Evolutionary conservation across 92 coral and sea anemone species (phyloP), one percentile per base, ranked within the genome.

Genomic region (Montipora capitata): DNA sequence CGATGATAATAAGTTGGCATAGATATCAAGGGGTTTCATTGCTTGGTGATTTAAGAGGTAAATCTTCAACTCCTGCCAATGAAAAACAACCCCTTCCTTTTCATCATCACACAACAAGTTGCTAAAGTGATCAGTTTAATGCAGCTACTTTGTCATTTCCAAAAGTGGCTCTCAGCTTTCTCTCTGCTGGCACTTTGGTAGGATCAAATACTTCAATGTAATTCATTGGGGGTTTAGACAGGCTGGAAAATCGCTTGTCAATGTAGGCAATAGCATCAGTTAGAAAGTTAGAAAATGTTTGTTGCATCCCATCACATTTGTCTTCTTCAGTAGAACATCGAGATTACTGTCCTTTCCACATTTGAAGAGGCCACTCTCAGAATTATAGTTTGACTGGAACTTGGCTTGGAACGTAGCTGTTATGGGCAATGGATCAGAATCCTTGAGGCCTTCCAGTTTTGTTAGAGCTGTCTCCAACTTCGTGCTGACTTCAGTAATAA

Each of bases 381-480:
- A 7, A 61, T 77, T 77, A 61, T 77, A 77, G 70, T 69, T 82
- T 40, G 79, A 71, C 40, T 72, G 40, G 70, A 69, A 72, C 78
- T 73, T 84, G 44, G 72, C 72, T 69, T 84, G 72, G 72, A 84
- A 84, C 54, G 70, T 74, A 42, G 61, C 79, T 62, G 59, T 65
- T 51, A 58, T 63, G 52, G 71, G 43, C 72, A 77, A 7, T 57
- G 81, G 81, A 41, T 70, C 71, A 51, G 72, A 66, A 57, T 40
- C 71, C 80, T 83, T 74, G n/a, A n/a, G n/a, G n/a, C 69, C 79
- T 62, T 83, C 73, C 79, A 84, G 39, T 7, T 74, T 84, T 57
- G 81, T 66, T 71, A 74, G 69, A 48, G 88, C 80, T 83, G 88
- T 40, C 74, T 84, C 88, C 78, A 84, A 66, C 79, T 74, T 84